Percentiles rank a stretch among this genome's conserved stretches.
Evolutionary conservation across 2,113 vertebrate species (phyloP).

Genomic region (Halcyon malimbica): DNA sequence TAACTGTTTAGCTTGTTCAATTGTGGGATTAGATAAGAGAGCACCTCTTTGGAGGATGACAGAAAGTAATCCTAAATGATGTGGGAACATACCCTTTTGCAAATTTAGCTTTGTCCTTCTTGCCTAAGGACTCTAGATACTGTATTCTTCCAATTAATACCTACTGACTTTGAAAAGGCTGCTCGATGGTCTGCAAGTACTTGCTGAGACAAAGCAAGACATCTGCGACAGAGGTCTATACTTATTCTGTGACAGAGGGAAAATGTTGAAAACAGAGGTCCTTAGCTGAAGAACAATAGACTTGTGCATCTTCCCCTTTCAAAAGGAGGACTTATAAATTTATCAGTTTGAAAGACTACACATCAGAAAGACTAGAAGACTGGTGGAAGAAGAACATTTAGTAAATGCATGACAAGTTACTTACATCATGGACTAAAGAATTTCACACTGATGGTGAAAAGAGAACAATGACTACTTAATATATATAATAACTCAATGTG

Average conservation of each 20-base stretch:
- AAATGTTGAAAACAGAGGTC: not conserved
- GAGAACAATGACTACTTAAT: not conserved
- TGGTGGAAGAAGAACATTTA: not conserved
- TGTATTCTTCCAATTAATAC: slow-evolving; percentile 44
- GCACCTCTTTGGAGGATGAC: not conserved
- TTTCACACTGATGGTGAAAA: not conserved
- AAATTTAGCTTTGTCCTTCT: slow-evolving; percentile 13
- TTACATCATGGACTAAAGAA: not conserved
- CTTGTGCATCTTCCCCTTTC: not conserved
- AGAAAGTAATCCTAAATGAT: slow-evolving; percentile 33
- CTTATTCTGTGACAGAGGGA: not conserved
- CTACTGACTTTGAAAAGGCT: slow-evolving; percentile 27
- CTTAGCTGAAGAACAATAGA: not conserved
- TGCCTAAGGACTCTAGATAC: not conserved
- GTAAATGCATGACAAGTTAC: not conserved
- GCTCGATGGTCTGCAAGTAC: not conserved
- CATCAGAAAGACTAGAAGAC: not conserved
- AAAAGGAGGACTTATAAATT: not conserved
- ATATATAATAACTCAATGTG: not conserved
- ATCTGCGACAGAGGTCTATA: slow-evolving; percentile 5
- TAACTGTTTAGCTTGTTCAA: not conserved
- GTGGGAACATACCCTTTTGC: not conserved
- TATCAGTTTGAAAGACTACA: not conserved
- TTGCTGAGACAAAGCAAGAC: slow-evolving; percentile 7
- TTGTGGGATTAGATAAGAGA: slow-evolving; percentile 1